A percentile compares a stretch with the other conserved stretches of the same genome.
These are phyloP conservation scores for Sipha maydis DNA, from an alignment of 2,888 invertebrate species.

Conservation along the genomic window DNA sequence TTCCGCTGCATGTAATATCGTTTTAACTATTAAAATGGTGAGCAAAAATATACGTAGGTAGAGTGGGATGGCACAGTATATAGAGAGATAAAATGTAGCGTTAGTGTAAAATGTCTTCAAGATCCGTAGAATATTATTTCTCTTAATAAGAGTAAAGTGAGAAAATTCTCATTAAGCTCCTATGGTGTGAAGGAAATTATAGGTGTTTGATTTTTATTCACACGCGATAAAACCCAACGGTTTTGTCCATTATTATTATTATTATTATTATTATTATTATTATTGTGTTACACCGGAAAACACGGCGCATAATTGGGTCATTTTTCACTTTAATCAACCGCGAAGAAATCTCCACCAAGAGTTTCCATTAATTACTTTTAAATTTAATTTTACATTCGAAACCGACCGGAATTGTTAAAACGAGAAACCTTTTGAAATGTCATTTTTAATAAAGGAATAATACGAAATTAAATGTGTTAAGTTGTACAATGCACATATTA, in stretches of 20 bases:
- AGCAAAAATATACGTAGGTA: not conserved
- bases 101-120: not conserved
- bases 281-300: conserved; percentile 41
- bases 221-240: conserved; percentile 48
- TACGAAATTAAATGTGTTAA: conserved; percentile 4
- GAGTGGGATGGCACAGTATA: not conserved
- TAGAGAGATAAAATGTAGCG: not conserved
- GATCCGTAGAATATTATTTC: conserved; percentile 23
- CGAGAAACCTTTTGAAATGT: conserved; percentile 31
- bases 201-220: conserved; percentile 50
- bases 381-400: conserved; percentile 55
- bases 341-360: conserved; percentile 56
- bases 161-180: conserved; percentile 44
- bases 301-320: conserved; percentile 52
- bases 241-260: conserved; percentile 50
- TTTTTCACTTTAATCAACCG: conserved; percentile 61
- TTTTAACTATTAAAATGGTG: not conserved
- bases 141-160: conserved; percentile 36
- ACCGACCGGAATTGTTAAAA: conserved; percentile 42
- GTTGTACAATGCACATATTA: not conserved
- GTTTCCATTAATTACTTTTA: conserved; percentile 61
- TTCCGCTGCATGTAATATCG: not conserved
- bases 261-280: conserved; percentile 35
- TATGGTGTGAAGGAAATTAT: not conserved
- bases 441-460: conserved; percentile 32